Evolutionary conservation across 2,888 invertebrate species (phyloP).

Genomic region (Lasioglossum zephyrum): DNA sequence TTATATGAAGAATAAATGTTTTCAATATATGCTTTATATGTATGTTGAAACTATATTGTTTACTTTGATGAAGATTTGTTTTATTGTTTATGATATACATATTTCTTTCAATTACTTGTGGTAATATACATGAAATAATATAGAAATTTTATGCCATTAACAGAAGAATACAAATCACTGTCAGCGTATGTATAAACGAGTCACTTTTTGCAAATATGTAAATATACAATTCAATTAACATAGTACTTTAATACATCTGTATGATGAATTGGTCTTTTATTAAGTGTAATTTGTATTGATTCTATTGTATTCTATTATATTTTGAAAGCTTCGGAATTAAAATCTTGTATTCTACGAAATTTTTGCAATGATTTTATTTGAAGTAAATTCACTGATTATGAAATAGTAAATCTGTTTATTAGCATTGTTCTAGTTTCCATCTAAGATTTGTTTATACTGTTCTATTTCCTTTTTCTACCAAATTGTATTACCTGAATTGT

Average conservation of each 20-base stretch:
- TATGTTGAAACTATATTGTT: conserved; percentile 30
- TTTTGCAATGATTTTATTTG: background rate
- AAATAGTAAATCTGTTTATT: conserved; percentile 13
- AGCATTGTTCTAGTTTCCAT: conserved; percentile 17
- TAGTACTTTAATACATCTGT: conserved; percentile 22
- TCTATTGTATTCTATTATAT: background rate
- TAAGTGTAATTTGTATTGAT: background rate
- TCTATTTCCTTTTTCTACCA: conserved; percentile 27
- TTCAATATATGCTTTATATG: conserved; percentile 33
- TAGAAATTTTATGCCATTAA: conserved; percentile 19
- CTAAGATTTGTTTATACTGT: conserved; percentile 16
- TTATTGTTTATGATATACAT: conserved; percentile 17
- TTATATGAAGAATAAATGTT: conserved; percentile 24
- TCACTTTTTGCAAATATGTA: conserved; percentile 42
- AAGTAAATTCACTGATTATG: background rate
- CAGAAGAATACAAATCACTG: conserved; percentile 1
- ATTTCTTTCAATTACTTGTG: conserved; percentile 28
- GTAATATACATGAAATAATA: conserved; percentile 43
- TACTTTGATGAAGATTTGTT: conserved; percentile 12
- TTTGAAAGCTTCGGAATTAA: background rate
- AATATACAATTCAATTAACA: conserved; percentile 18
- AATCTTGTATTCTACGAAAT: conserved; percentile 3
- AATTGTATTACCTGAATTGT: conserved; percentile 18
- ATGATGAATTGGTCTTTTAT: conserved; percentile 21
- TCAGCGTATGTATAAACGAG: conserved; percentile 18